Conservation (phyloP, 2,113 vertebrate species). For the Rhinoptilus africanus region DNA sequence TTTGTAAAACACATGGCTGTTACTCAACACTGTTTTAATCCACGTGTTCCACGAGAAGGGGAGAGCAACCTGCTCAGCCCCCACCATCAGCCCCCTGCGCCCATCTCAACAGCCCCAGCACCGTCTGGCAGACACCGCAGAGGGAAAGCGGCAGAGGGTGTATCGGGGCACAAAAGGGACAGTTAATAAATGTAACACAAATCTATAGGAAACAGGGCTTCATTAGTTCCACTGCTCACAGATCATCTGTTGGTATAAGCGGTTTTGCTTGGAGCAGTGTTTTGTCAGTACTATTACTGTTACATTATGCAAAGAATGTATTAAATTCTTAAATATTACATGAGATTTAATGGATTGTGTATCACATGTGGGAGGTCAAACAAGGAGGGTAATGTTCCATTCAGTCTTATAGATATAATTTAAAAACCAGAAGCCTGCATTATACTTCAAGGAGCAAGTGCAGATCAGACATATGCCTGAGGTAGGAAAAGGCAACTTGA, state of each 20-base stretch:
- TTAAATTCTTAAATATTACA: conserved; percentile 51
- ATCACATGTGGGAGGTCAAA: not conserved
- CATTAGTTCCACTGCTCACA: not conserved
- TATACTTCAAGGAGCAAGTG: not conserved
- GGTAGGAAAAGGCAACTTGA: not conserved
- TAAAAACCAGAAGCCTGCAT: not conserved
- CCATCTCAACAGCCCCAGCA: not conserved
- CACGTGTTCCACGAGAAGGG: fast-evolving
- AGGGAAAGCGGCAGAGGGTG: not conserved
- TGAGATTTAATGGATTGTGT: conserved; percentile 30
- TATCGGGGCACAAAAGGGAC: not conserved
- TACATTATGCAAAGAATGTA: conserved; percentile 34
- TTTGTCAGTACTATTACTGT: not conserved
- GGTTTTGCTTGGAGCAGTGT: conserved; percentile 5
- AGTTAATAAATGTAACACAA: not conserved
- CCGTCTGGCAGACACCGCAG: not conserved
- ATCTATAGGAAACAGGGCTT: not conserved
- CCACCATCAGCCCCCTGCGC: not conserved
- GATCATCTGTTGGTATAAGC: conserved; percentile 1
- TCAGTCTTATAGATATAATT: not conserved
- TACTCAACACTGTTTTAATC: not conserved
- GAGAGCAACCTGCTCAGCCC: not conserved
- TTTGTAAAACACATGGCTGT: not conserved
- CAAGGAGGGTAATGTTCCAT: not conserved
- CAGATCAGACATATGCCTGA: not conserved